Evolutionary conservation across 1,140 invertebrate genomes (phyloP), one percentile per base, ranked within the genome.

Genomic region (Lepidotrigona ventralis): DNA sequence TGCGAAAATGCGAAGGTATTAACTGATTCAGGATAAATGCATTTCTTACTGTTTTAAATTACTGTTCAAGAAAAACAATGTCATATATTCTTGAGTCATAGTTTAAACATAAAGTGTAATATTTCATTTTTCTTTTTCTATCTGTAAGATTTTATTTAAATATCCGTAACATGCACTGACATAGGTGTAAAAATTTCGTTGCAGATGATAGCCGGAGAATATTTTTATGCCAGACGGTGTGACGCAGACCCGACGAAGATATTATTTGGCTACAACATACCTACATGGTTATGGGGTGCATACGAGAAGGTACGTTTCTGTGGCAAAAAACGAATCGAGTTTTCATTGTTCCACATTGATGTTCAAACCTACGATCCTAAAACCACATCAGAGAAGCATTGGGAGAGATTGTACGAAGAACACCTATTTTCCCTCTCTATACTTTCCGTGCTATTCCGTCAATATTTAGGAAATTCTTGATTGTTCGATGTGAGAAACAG

Each of bases 251-350:
- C 92, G 88, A 78, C 93, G 91, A 88, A 91, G 87, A 80, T 94
- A 95, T 86, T 95, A 46, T 87, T 96, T 83, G 95, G 96, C 53
- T 92, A 93, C 33, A 95, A 95, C 26, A 94, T 97, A 54, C 96
- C 96, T 11, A 92, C 95, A 3, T 98, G 97, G 96, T 84, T 97
- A 2, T 95, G 96, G 92, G 95, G 95, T 85, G 95, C 95, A n/a
- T 98, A 98, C 90, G 95, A 95, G 81, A 95, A 94, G 81, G 93
- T 93, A 76, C 74, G 17, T 33, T 73, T 54, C 8, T 54, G 1
- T 5, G 2, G n/a, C 5, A 46, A 17, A n/a, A 74, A n/a, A n/a
- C 23, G 6, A 21, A 39, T 60, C 15, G 39, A 58, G 4, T 21
- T 8, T 8, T 39, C n/a, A 21, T 46, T 14, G 0, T 21, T 39